phyloP scores from a whole-genome alignment of 2,888 invertebrate species.

The Nephrotoma appendiculata region DNA sequence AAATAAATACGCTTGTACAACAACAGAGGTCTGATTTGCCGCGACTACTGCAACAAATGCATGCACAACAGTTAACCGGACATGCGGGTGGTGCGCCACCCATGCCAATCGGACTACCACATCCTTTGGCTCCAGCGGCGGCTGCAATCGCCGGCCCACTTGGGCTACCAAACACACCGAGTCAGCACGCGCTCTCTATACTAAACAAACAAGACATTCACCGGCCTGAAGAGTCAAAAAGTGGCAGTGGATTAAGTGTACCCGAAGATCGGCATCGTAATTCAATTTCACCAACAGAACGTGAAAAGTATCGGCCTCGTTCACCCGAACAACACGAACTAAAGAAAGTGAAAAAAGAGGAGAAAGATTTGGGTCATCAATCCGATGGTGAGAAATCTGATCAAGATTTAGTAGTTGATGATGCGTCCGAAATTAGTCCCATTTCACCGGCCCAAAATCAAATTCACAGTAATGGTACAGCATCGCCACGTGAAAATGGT shows the following conservation, averaged over 20 bases:
- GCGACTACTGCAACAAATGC: slow-evolving; percentile 80
- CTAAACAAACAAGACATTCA: slow-evolving; percentile 66
- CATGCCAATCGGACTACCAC: slow-evolving; percentile 49
- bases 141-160: slow-evolving; percentile 42
- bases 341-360: slow-evolving; percentile 65
- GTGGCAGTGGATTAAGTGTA: slow-evolving; percentile 42
- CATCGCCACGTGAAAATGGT: slow-evolving; percentile 77
- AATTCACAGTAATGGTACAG: slow-evolving; percentile 35
- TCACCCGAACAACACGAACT: slow-evolving; percentile 56
- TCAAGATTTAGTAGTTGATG: slow-evolving; percentile 89
- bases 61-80: slow-evolving; percentile 67
- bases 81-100: slow-evolving; percentile 59
- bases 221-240: slow-evolving; percentile 59
- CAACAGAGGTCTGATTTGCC: slow-evolving; percentile 77
- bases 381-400: slow-evolving; percentile 77
- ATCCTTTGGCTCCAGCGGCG: slow-evolving; percentile 39
- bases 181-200: slow-evolving; percentile 62
- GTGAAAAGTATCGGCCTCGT: slow-evolving; percentile 69
- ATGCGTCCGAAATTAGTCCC: slow-evolving; percentile 66
- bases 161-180: slow-evolving; percentile 47
- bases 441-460: slow-evolving; percentile 45
- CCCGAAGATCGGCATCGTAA: slow-evolving; percentile 41
- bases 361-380: slow-evolving; percentile 67
- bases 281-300: slow-evolving; percentile 64
- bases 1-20: slow-evolving; percentile 81